Evolutionary conservation across 2,113 vertebrate genomes (phyloP).

Genomic region (Heliornis fulica): DNA sequence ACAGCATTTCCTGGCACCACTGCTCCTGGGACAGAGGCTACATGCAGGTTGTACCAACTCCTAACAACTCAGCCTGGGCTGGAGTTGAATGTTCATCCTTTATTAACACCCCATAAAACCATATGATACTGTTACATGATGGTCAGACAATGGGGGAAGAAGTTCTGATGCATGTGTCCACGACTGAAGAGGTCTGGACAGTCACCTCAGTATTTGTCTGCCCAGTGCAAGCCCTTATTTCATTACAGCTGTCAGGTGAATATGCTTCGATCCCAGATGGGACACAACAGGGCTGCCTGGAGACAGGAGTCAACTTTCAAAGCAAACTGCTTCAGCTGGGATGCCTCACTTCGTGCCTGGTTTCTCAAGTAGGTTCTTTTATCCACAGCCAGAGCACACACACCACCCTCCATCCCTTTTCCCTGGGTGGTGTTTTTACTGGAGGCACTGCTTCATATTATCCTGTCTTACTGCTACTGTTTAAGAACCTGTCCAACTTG

Average conservation of each 20-base stretch:
- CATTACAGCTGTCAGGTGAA: slow-evolving; percentile 6
- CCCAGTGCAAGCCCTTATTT: neutral
- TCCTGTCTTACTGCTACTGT: slow-evolving; percentile 28
- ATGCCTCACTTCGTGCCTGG: slow-evolving; percentile 24
- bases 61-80: neutral
- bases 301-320: slow-evolving; percentile 43
- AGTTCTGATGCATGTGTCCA: neutral
- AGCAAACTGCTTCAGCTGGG: slow-evolving; percentile 28
- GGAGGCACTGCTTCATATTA: slow-evolving; percentile 32
- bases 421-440: slow-evolving; percentile 52
- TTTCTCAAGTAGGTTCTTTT: slow-evolving; percentile 58
- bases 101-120: neutral
- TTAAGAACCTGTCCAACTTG: slow-evolving; percentile 37
- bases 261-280: neutral
- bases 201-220: neutral
- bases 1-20: neutral
- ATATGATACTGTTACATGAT: neutral
- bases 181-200: neutral
- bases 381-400: slow-evolving; percentile 64
- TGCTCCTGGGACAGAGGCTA: neutral
- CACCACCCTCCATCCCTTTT: slow-evolving; percentile 25
- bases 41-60: neutral
- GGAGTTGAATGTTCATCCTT: neutral
- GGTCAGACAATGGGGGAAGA: neutral
- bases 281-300: slow-evolving; percentile 5